Evolutionary conservation across 1,140 invertebrate species (phyloP).

Genomic region (Lamellibrachia luymesi): DNA sequence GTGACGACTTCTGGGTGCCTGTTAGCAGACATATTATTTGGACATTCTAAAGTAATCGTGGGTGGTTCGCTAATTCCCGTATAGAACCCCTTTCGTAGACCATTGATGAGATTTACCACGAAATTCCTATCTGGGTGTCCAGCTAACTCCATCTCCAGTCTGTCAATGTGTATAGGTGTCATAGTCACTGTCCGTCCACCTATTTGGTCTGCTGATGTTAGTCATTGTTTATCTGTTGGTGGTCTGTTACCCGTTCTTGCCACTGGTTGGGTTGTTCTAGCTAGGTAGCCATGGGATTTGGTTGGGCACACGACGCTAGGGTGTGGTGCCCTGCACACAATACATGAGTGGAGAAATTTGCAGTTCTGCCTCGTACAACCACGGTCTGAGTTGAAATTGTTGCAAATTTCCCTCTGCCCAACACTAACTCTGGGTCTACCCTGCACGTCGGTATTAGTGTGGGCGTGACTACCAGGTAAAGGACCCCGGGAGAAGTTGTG

Average conservation of each 20-base stretch:
- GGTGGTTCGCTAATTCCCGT: not conserved
- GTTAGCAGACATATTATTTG: not conserved
- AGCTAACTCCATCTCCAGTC: not conserved
- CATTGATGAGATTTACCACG: not conserved
- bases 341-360: not conserved
- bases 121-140: not conserved
- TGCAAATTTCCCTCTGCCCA: not conserved
- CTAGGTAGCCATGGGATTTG: not conserved
- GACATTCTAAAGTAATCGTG: not conserved
- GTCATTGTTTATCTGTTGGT: not conserved
- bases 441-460: not conserved
- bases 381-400: not conserved
- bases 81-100: not conserved
- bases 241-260: not conserved
- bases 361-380: not conserved
- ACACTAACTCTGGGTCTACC: not conserved
- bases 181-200: not conserved
- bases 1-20: not conserved
- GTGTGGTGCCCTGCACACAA: not conserved
- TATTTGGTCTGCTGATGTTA: not conserved
- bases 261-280: not conserved
- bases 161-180: slow-evolving; percentile 5
- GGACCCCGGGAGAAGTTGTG: not conserved
- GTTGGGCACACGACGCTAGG: not conserved
- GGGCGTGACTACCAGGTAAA: not conserved